phyloP scores from a whole-genome alignment of 2,888 invertebrate species.

The Apoda limacodes region DNA sequence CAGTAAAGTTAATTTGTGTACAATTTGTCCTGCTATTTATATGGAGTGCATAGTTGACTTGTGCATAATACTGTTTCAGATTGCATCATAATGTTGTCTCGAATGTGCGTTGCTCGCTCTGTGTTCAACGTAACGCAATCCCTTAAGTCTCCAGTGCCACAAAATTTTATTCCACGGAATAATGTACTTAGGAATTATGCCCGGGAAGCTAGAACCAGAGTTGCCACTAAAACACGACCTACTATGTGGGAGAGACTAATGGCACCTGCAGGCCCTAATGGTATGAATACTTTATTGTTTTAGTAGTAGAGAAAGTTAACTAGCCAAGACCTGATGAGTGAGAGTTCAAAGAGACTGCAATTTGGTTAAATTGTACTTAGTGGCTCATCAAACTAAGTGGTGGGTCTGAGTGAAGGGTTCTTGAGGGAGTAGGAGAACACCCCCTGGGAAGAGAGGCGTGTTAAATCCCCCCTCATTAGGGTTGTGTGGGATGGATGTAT shows the following conservation, averaged over 20 bases:
- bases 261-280: slow-evolving; percentile 83
- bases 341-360: not conserved
- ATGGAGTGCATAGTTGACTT: not conserved
- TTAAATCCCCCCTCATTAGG: too few relatives aligned
- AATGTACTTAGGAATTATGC: slow-evolving; percentile 67
- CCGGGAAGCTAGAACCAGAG: slow-evolving; percentile 55
- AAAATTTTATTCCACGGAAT: slow-evolving; percentile 54
- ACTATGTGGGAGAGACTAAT: slow-evolving; percentile 78
- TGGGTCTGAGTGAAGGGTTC: too few relatives aligned
- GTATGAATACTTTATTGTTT: slow-evolving; percentile 46
- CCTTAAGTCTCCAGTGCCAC: slow-evolving; percentile 50
- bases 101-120: slow-evolving; percentile 53
- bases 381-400: too few relatives aligned
- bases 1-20: not conserved
- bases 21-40: not conserved
- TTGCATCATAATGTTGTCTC: slow-evolving; percentile 54
- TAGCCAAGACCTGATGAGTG: not conserved
- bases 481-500: too few relatives aligned
- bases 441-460: too few relatives aligned
- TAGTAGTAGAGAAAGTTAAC: not conserved
- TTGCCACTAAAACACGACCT: slow-evolving; percentile 53
- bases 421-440: too few relatives aligned
- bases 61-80: slow-evolving; percentile 7
- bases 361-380: too few relatives aligned
- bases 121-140: slow-evolving; percentile 39